Percentiles rank a stretch among this genome's conserved stretches.
phyloP scores from a whole-genome alignment of 2,888 invertebrate genomes.

The Leptinotarsa haldemani region DNA sequence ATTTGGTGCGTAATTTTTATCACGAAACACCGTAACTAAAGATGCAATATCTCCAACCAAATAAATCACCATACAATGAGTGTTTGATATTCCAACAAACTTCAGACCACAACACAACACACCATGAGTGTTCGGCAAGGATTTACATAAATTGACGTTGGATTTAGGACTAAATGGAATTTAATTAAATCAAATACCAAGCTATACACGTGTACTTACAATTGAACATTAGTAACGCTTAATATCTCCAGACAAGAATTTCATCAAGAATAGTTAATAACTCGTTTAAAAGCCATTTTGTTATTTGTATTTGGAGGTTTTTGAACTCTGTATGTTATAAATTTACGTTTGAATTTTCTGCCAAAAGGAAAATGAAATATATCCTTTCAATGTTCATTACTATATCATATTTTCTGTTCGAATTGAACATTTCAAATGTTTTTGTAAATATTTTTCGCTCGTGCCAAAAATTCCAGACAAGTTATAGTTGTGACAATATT shows the following conservation, averaged over 20 bases:
- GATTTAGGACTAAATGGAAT: background rate
- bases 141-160: background rate
- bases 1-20: background rate
- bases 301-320: background rate
- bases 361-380: too few species aligned
- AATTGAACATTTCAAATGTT: too few species aligned
- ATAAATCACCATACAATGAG: background rate
- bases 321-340: background rate
- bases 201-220: background rate
- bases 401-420: too few species aligned
- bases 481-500: too few species aligned
- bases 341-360: too few species aligned
- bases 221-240: conserved; percentile 8
- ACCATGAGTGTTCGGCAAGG: background rate
- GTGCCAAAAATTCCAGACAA: too few species aligned
- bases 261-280: background rate
- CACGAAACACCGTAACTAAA: too few species aligned
- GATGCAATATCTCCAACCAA: background rate
- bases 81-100: background rate
- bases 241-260: background rate
- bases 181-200: background rate
- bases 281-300: background rate
- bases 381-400: too few species aligned
- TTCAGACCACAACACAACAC: background rate
- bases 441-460: too few species aligned